Evolutionary conservation across 2,113 vertebrate species (phyloP).

Genomic region (Aplodontia rufa): DNA sequence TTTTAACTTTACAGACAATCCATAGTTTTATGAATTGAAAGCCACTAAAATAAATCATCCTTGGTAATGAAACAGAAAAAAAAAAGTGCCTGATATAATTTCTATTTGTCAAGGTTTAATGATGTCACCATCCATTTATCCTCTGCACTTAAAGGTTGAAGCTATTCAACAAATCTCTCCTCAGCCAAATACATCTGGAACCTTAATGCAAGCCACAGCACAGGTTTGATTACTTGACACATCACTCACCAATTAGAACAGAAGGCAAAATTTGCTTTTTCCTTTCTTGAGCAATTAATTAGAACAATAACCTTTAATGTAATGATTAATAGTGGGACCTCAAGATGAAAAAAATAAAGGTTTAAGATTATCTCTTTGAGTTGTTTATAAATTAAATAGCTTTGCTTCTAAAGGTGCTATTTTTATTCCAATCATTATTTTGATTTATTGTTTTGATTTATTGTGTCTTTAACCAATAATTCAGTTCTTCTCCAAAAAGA

Average conservation of each 20-base stretch:
- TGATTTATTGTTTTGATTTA: conserved; percentile 44
- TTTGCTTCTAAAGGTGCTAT: neutral
- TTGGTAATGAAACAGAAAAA: conserved; percentile 80
- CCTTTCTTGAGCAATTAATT: conserved; percentile 72
- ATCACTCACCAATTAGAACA: conserved; percentile 83
- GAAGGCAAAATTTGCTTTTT: conserved; percentile 82
- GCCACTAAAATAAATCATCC: conserved; percentile 83
- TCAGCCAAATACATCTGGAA: conserved; percentile 81
- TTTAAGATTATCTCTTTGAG: conserved; percentile 63
- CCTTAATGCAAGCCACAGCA: conserved; percentile 81
- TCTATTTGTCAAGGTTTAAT: conserved; percentile 86
- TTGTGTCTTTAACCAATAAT: conserved; percentile 27
- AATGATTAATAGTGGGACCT: conserved; percentile 47
- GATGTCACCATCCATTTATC: conserved; percentile 88
- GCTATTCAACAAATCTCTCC: conserved; percentile 85
- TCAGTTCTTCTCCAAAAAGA: neutral
- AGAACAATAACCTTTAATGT: conserved; percentile 78
- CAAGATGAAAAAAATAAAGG: conserved; percentile 70
- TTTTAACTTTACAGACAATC: conserved; percentile 80
- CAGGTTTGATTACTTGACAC: conserved; percentile 83
- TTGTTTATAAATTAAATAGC: neutral
- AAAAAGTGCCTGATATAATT: conserved; percentile 82
- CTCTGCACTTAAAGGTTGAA: conserved; percentile 86
- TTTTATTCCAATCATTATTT: conserved; percentile 24
- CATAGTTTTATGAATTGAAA: conserved; percentile 83